A percentile compares a stretch with the other conserved stretches of the same genome.
Conservation (phyloP, 2,797 vertebrate genomes). For the Galaxias olidus region DNA sequence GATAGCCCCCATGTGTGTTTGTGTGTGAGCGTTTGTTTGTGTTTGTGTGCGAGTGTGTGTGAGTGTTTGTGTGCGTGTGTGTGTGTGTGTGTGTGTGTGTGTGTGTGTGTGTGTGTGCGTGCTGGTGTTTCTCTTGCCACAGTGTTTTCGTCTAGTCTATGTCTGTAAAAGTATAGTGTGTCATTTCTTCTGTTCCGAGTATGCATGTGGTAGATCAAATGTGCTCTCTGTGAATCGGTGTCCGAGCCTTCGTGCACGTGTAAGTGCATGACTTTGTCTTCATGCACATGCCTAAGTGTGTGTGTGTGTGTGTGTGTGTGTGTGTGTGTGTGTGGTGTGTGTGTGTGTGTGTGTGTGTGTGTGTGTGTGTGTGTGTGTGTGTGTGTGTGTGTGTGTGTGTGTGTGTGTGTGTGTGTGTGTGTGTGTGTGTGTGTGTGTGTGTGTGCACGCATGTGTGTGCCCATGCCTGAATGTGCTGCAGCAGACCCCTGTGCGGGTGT, state of each 20-base stretch:
- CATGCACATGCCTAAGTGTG: background rate
- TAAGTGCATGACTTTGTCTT: background rate
- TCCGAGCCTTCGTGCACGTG: background rate
- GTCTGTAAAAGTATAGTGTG: background rate
- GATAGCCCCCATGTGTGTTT: conserved; percentile 40
- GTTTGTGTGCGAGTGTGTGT: conserved; percentile 21
- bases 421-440: conserved; percentile 4
- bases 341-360: conserved; percentile 23
- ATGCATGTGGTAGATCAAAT: background rate
- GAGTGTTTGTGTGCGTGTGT: conserved; percentile 30
- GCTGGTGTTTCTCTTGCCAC: conserved; percentile 7
- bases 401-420: conserved; percentile 5
- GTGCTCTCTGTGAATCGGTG: conserved; percentile 1
- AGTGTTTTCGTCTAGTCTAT: conserved; percentile 8
- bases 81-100: conserved; percentile 23
- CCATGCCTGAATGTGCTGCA: background rate
- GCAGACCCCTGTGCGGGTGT: conserved; percentile 39
- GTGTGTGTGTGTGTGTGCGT: conserved; percentile 31
- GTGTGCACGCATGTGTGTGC: background rate
- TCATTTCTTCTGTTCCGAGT: too few relatives aligned
- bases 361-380: conserved; percentile 62
- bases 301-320: conserved; percentile 3
- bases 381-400: conserved; percentile 6
- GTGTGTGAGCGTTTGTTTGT: conserved; percentile 19
- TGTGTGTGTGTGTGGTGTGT: conserved; percentile 6